Base-by-base conservation (phyloP, 2,888 invertebrate species). In the Andrena hattorfiana region DNA sequence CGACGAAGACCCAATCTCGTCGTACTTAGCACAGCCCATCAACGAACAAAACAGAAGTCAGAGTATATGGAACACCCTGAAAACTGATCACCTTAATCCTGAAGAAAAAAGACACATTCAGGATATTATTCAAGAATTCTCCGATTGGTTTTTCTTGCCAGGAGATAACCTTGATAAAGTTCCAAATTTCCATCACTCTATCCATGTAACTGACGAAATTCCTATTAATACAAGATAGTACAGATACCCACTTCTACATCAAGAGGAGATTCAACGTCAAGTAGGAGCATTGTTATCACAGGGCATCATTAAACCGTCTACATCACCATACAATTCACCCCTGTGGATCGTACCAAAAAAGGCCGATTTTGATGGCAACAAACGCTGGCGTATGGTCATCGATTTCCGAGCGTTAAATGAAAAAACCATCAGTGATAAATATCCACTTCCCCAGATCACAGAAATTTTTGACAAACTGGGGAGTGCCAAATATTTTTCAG, bases 401-500 rank as follows among this genome's bases (percentile, higher is more conserved):
- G 42, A 42, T 42, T 56, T 67, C 1, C 26, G 42, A 0, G 20
- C 48, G 3, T 8, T 73, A 7, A 59, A 74, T 2, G 59, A 42
- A 0, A 67, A 60, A 16, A 67, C 48, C 0, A 30, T 48, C 7
- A 48, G 42, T 20, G 51, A 69, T 1, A 42, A 32, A 8, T 56
- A 59, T 16, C 66, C 59, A 1, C 20, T 73, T 0, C 66, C n/a
- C 0, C 35, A 66, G 6, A 66, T 74, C 6, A 42, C 20, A 0
- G 23, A 66, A 48, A 66, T 48, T 10, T 2, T 74, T 10, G 59
- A 67, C 0, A n/a, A 66, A 20, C 1, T 68, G 5, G 32, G 60
- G 10, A 20, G 26, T 1, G 51, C 62, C 2, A 68, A 68, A 13
- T 68, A 69, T 20, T 75, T 75, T 68, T 28, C 10, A 10, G 10